phyloP scores from a whole-genome alignment of 1,140 invertebrate genomes.

The Drosophila repleta region DNA sequence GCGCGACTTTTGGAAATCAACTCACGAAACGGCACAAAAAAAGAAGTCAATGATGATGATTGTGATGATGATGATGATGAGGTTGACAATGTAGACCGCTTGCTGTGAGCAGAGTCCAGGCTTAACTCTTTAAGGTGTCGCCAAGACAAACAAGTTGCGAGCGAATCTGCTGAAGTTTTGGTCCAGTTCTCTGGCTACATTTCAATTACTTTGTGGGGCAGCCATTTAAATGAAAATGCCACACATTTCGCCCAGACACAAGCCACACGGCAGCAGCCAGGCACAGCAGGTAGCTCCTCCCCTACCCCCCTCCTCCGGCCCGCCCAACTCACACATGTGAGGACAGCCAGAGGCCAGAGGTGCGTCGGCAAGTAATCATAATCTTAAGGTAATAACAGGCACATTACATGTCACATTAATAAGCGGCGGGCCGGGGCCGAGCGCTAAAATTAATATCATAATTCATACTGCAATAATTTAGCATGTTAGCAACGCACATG shows the following conservation, averaged over 20 bases:
- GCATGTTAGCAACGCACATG: conserved; percentile 56
- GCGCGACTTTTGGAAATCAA: conserved; percentile 74
- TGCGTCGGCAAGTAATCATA: conserved; percentile 71
- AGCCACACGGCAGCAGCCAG: conserved; percentile 39
- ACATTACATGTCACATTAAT: conserved; percentile 82
- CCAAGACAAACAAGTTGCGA: conserved; percentile 73
- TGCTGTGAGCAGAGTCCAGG: conserved; percentile 50
- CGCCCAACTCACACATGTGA: conserved; percentile 38
- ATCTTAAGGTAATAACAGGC: conserved; percentile 81
- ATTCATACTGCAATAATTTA: conserved; percentile 80
- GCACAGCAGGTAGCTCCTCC: conserved; percentile 43
- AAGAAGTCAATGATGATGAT: conserved; percentile 32
- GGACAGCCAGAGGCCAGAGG: conserved; percentile 14
- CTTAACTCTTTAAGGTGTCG: conserved; percentile 77
- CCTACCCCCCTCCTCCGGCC: not conserved
- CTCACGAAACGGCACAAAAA: conserved; percentile 56
- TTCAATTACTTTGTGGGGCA: conserved; percentile 79
- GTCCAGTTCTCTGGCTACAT: conserved; percentile 61
- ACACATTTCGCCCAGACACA: conserved; percentile 70
- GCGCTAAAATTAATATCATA: conserved; percentile 79
- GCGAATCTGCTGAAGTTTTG: conserved; percentile 4
- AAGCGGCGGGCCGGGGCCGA: conserved; percentile 47
- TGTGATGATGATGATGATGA: conserved; percentile 22
- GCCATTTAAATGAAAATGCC: conserved; percentile 81
- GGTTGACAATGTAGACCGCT: conserved; percentile 58